Evolutionary conservation across 2,888 invertebrate species (phyloP).

Genomic region (Ypsolopha scabrella): DNA sequence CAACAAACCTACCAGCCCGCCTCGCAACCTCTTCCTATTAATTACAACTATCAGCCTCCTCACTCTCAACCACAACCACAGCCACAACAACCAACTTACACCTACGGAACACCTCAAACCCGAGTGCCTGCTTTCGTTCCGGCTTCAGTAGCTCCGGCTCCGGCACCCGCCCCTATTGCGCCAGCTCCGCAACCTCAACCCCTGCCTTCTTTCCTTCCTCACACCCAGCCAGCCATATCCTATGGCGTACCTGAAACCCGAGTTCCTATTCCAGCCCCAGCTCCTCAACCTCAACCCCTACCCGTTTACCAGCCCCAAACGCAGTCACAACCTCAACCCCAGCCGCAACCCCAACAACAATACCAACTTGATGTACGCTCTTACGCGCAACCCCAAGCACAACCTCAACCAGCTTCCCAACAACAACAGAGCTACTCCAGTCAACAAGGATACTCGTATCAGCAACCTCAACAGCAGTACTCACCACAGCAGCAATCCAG

Average conservation of each 20-base stretch:
- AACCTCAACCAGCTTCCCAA: neutral
- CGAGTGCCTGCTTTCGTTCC: no score
- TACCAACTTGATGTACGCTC: neutral
- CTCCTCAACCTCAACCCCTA: neutral
- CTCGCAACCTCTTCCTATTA: constrained; percentile 5
- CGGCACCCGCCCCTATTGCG: no score
- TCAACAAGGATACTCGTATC: constrained; percentile 19
- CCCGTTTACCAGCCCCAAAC: constrained; percentile 5
- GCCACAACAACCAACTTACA: neutral
- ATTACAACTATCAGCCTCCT: neutral
- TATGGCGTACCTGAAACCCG: neutral
- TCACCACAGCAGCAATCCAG: constrained; percentile 18
- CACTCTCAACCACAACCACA: neutral
- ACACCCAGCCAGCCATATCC: neutral
- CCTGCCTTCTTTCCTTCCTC: neutral
- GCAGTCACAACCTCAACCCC: constrained; percentile 8
- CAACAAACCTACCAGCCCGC: constrained; percentile 6
- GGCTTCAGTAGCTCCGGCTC: no score
- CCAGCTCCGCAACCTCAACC: no score
- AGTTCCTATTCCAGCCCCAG: neutral
- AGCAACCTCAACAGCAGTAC: constrained; percentile 15
- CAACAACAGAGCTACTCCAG: neutral
- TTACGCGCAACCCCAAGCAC: neutral
- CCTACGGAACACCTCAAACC: no score
- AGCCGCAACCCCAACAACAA: constrained; percentile 6